phyloP scores from a whole-genome alignment of 2,113 vertebrate genomes.

The Tautogolabrus adspersus region DNA sequence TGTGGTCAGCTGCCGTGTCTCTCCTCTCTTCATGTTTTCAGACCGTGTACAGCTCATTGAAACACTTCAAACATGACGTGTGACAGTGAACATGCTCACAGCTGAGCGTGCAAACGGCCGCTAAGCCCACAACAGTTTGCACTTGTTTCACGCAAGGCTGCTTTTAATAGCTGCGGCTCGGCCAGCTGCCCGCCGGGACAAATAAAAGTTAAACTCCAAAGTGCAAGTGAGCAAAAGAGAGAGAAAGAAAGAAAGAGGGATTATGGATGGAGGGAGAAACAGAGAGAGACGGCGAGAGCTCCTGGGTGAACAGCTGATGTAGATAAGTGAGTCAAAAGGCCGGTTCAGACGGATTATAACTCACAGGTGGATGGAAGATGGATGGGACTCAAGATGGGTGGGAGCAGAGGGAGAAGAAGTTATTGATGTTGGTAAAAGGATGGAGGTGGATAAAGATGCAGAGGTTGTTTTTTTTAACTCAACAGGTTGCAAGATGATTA shows the following conservation, averaged over 20 bases:
- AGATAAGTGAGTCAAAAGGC: neutral
- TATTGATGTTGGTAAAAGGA: too few relatives aligned
- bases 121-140: conserved; percentile 18
- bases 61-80: neutral
- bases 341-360: conserved; percentile 14
- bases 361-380: neutral
- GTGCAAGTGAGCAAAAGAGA: conserved; percentile 14
- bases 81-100: conserved; percentile 19
- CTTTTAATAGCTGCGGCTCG: conserved; percentile 45
- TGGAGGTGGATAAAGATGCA: neutral
- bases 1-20: neutral
- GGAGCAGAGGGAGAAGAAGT: neutral
- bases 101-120: neutral
- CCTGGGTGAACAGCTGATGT: neutral
- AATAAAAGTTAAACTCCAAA: conserved; percentile 38
- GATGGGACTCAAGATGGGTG: neutral
- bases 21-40: neutral
- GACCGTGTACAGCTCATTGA: neutral
- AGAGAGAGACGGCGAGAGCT: conserved; percentile 10
- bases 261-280: conserved; percentile 9
- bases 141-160: conserved; percentile 47
- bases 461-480: neutral
- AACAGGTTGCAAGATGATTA: too few relatives aligned
- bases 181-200: conserved; percentile 39
- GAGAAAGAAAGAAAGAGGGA: neutral